Evolutionary conservation across 2,888 invertebrate species (phyloP).

Genomic region (Chrysolina americana): DNA sequence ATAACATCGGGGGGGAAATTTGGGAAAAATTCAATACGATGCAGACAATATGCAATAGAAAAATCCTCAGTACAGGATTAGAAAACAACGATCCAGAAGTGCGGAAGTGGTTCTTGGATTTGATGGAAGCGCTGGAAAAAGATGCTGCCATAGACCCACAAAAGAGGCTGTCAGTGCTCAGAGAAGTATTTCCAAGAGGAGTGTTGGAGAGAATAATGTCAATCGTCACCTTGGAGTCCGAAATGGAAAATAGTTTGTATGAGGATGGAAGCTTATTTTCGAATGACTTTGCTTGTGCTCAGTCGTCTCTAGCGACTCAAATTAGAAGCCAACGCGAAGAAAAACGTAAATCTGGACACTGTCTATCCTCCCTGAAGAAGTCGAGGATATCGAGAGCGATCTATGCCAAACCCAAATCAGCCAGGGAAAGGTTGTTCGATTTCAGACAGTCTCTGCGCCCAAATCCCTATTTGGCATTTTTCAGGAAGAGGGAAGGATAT

Average conservation of each 20-base stretch:
- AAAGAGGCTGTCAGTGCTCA: slow-evolving; percentile 23
- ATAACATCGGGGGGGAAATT: background rate
- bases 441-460: background rate
- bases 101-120: slow-evolving; percentile 4
- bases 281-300: background rate
- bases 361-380: background rate
- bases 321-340: background rate
- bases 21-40: background rate
- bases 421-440: slow-evolving; percentile 1
- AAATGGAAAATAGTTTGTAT: background rate
- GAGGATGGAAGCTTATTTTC: background rate
- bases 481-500: slow-evolving; percentile 10
- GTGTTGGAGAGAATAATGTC: background rate
- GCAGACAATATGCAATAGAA: slow-evolving; percentile 3
- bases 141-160: slow-evolving; percentile 14
- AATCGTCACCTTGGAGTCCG: slow-evolving; percentile 6
- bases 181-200: slow-evolving; percentile 24
- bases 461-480: slow-evolving; percentile 12
- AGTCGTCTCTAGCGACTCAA: background rate
- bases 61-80: background rate
- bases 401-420: background rate
- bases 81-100: slow-evolving; percentile 6
- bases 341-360: background rate
- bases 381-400: background rate
- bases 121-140: background rate